Conservation (phyloP, 2,113 vertebrate species). For the Larimichthys polyactis region DNA sequence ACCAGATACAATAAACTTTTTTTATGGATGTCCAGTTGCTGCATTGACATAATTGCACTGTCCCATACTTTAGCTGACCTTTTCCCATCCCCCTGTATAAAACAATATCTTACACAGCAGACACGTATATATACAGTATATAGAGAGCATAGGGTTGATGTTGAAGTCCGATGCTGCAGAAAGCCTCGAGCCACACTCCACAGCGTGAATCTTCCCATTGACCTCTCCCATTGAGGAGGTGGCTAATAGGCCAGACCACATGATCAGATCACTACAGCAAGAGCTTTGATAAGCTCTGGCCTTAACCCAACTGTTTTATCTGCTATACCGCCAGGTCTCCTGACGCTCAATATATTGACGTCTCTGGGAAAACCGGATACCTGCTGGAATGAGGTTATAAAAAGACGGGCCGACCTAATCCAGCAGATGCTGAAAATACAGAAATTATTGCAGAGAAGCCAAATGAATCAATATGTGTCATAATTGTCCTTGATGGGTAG, state of each 20-base stretch:
- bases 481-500: constrained; percentile 42
- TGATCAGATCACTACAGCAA: constrained; percentile 41
- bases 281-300: constrained; percentile 60
- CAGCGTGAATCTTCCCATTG: constrained; percentile 14
- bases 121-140: not conserved
- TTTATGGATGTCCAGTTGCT: constrained; percentile 23
- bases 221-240: constrained; percentile 15
- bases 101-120: not conserved
- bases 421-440: constrained; percentile 50
- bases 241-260: constrained; percentile 24
- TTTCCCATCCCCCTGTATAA: not conserved
- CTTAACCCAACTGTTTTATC: constrained; percentile 51
- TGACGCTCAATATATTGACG: constrained; percentile 44
- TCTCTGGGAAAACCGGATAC: constrained; percentile 28
- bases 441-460: constrained; percentile 29
- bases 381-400: constrained; percentile 25
- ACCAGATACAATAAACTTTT: constrained; percentile 3
- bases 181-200: not conserved
- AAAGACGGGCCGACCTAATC: constrained; percentile 11
- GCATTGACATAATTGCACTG: not conserved
- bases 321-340: constrained; percentile 36
- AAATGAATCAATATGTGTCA: constrained; percentile 15
- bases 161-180: not conserved
- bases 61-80: not conserved
- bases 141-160: not conserved